Percentiles rank a stretch among this genome's conserved stretches.
These are phyloP conservation scores for Bombus superbus DNA, from an alignment of 1,140 invertebrate genomes.

Conservation along the genomic window DNA sequence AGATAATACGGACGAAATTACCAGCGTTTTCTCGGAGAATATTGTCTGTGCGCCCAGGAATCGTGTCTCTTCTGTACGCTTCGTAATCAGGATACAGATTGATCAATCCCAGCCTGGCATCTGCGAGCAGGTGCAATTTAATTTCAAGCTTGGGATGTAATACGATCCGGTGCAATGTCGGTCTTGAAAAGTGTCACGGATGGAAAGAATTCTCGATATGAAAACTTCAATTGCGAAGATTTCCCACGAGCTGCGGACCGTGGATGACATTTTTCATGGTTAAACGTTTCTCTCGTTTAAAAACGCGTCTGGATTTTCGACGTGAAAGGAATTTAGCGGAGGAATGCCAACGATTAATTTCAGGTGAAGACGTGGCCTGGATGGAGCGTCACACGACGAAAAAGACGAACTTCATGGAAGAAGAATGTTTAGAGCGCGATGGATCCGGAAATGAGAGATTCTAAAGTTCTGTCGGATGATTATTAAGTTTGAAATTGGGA, in stretches of 20 bases:
- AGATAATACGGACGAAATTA: not conserved
- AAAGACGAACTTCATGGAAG: not conserved
- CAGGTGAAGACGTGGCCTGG: not conserved
- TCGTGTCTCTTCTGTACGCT: not conserved
- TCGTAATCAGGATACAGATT: not conserved
- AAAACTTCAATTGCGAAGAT: slow-evolving; percentile 32
- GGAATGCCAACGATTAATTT: slow-evolving; percentile 27
- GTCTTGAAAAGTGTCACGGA: not conserved
- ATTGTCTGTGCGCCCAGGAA: not conserved
- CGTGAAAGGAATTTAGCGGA: not conserved
- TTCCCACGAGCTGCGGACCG: not conserved
- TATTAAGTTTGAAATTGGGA: too few species aligned
- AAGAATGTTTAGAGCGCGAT: not conserved
- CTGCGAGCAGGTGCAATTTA: not conserved
- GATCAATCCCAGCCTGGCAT: not conserved
- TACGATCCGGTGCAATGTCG: not conserved
- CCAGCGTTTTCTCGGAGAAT: not conserved
- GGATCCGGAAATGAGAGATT: not conserved
- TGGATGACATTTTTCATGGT: slow-evolving; percentile 13
- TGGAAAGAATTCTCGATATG: not conserved
- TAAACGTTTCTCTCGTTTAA: slow-evolving; percentile 5
- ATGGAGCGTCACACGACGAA: too few species aligned
- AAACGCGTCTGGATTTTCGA: not conserved
- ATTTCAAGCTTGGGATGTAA: not conserved
- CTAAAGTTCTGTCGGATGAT: too few species aligned